Percentiles rank a stretch among this genome's conserved stretches.
Conservation (phyloP, 2,113 vertebrate genomes). For the Pteruthius melanotis region DNA sequence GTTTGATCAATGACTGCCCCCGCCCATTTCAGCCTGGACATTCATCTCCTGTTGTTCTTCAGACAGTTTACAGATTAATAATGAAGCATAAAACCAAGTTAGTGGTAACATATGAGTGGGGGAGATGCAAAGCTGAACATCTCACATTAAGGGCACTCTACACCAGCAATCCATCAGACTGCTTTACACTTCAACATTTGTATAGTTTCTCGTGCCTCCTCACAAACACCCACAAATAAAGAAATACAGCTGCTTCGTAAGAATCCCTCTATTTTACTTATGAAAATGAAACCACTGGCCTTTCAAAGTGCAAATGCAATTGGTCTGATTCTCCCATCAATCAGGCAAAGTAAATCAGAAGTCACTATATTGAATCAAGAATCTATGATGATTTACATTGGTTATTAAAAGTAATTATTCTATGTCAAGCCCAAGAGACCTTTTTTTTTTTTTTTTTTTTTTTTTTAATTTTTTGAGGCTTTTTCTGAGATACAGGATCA, state of each 20-base stretch:
- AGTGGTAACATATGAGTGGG: slow-evolving; percentile 26
- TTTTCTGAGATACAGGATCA: not conserved
- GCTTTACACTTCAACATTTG: not conserved
- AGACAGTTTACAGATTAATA: slow-evolving; percentile 61
- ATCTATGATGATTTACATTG: not conserved
- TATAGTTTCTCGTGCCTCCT: not conserved
- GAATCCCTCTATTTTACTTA: not conserved
- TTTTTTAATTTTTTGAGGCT: not conserved
- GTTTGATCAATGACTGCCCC: slow-evolving; percentile 41
- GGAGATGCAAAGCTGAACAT: slow-evolving; percentile 34
- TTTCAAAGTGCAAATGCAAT: slow-evolving; percentile 1
- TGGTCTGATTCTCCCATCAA: not conserved
- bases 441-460: not conserved
- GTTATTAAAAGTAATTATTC: not conserved
- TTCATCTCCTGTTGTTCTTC: slow-evolving; percentile 48
- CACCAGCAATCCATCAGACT: slow-evolving; percentile 6
- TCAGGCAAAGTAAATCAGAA: slow-evolving; percentile 4
- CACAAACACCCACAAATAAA: not conserved
- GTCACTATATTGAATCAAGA: not conserved
- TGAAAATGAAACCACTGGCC: not conserved
- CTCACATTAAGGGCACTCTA: slow-evolving; percentile 6
- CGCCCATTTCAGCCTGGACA: slow-evolving; percentile 33
- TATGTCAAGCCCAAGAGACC: not conserved
- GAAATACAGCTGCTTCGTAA: not conserved
- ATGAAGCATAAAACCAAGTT: slow-evolving; percentile 61